Evolutionary conservation across 2,888 invertebrate species (phyloP).

Genomic region (Scelioninae gen. 1): DNA sequence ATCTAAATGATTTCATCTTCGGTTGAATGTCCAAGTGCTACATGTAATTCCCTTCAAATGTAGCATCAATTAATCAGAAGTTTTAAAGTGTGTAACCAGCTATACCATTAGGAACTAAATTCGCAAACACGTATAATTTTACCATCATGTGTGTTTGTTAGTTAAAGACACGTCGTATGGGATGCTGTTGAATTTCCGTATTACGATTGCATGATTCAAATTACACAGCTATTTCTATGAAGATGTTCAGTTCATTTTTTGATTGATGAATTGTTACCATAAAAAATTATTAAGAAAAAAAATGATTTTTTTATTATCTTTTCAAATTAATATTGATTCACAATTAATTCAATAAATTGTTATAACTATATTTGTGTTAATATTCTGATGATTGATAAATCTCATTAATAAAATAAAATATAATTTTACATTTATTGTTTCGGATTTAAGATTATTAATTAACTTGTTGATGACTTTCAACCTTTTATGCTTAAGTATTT

Average conservation of each 20-base stretch:
- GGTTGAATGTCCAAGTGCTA: neutral
- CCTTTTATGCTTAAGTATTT: too few relatives aligned
- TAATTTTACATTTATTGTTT: too few relatives aligned
- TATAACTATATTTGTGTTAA: too few relatives aligned
- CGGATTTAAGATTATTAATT: too few relatives aligned
- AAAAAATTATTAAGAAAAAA: too few relatives aligned
- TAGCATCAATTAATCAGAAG: slow-evolving; percentile 16
- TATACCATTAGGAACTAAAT: slow-evolving; percentile 42
- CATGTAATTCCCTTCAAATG: slow-evolving; percentile 28
- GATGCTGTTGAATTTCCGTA: slow-evolving; percentile 31
- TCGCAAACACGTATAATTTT: slow-evolving; percentile 42
- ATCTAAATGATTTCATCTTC: neutral
- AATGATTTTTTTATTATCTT: too few relatives aligned
- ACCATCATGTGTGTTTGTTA: slow-evolving; percentile 32
- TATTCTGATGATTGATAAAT: too few relatives aligned
- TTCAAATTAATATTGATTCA: too few relatives aligned
- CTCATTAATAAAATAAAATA: too few relatives aligned
- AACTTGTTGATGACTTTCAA: too few relatives aligned
- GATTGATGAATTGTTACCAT: neutral
- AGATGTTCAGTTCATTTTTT: neutral
- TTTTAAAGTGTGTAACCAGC: slow-evolving; percentile 29
- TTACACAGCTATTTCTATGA: slow-evolving; percentile 11
- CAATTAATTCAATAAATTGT: too few relatives aligned
- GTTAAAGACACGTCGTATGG: neutral
- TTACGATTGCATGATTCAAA: slow-evolving; percentile 17